A percentile compares a stretch with the other conserved stretches of the same genome.
Evolutionary conservation across 2,113 vertebrate genomes (phyloP).

Genomic region (Odocoileus virginianus): DNA sequence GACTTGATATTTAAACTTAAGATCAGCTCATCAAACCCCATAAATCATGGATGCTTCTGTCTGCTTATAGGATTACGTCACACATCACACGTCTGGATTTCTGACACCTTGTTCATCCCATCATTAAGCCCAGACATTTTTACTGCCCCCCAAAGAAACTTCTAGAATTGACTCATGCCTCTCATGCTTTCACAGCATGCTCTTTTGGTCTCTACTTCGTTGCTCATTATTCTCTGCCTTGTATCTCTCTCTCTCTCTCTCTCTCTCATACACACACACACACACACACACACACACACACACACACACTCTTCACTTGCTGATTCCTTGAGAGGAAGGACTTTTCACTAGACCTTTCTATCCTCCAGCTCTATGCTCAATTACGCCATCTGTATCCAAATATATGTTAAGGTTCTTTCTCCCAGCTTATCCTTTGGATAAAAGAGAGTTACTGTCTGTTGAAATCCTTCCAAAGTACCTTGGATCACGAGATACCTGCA

Average conservation of each 20-base stretch:
- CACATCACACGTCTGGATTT: too few species aligned
- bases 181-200: not conserved
- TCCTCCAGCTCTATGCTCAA: too few species aligned
- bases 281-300: not conserved
- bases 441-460: not conserved
- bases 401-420: not conserved
- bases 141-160: not conserved
- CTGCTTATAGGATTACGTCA: accelerated
- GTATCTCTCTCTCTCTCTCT: not conserved
- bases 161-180: not conserved
- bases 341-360: not conserved
- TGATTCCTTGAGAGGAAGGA: not conserved
- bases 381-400: not conserved
- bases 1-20: not conserved
- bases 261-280: not conserved
- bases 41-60: not conserved
- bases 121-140: not conserved
- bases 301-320: too few species aligned
- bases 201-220: not conserved
- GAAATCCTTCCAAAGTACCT: not conserved
- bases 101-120: accelerated
- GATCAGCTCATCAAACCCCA: not conserved
- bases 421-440: not conserved
- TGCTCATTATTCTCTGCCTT: not conserved
- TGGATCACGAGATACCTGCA: accelerated